Evolutionary conservation across 2,888 invertebrate species (phyloP).

Genomic region (Oscheius sp.): DNA sequence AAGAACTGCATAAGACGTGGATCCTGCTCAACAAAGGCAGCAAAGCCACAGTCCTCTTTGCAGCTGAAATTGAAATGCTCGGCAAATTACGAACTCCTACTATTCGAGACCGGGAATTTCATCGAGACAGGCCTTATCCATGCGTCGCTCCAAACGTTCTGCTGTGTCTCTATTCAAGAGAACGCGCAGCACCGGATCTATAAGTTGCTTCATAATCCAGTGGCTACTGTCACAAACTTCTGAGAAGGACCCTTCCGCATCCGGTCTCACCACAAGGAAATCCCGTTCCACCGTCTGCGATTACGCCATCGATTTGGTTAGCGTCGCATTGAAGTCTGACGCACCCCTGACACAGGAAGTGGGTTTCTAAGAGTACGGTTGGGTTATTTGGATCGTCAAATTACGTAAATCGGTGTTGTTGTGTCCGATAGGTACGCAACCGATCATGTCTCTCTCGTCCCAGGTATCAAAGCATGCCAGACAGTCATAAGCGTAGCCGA

Average conservation of each 20-base stretch:
- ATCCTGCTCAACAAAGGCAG: constrained; percentile 4
- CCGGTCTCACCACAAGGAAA: too few species aligned
- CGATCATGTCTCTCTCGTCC: constrained; percentile 32
- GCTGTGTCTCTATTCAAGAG: neutral
- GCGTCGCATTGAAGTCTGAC: too few species aligned
- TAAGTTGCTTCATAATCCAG: neutral
- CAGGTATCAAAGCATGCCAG: constrained; percentile 22
- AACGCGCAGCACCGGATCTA: neutral
- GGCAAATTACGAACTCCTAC: neutral
- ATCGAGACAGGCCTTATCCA: neutral
- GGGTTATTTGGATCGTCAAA: too few species aligned
- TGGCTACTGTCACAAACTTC: neutral
- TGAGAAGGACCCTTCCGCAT: neutral
- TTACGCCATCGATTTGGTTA: too few species aligned
- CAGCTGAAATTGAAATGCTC: constrained; percentile 12
- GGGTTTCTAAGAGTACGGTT: too few species aligned
- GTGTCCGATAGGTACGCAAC: constrained; percentile 13
- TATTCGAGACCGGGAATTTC: constrained; percentile 1
- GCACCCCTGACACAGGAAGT: too few species aligned
- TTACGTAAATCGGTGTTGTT: too few species aligned
- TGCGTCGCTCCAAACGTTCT: neutral
- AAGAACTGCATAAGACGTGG: constrained; percentile 26
- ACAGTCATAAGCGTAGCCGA: constrained; percentile 20
- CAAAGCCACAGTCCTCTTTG: constrained; percentile 23
- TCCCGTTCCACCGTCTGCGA: too few species aligned